Evolutionary conservation across 2,888 invertebrate species (phyloP).

Genomic region (Acrobasis repandana): DNA sequence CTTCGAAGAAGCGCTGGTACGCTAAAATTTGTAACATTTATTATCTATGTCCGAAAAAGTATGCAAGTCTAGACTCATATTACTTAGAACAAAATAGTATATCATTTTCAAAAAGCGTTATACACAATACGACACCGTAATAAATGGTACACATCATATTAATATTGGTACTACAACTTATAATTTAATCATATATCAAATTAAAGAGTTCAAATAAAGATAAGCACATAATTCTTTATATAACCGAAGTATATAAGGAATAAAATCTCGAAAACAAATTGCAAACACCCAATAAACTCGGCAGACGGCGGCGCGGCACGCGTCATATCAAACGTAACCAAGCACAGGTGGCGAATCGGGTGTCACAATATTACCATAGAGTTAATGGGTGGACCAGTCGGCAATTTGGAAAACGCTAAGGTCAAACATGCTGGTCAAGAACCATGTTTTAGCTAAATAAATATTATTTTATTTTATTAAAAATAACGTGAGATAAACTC

Average conservation of each 20-base stretch:
- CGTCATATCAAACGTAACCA: constrained; percentile 69
- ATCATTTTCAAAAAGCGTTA: no score
- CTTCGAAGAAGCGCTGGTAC: no score
- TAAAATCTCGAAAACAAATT: not conserved
- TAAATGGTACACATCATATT: not conserved
- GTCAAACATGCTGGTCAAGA: no score
- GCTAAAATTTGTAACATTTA: no score
- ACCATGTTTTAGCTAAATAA: no score
- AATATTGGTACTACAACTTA: not conserved
- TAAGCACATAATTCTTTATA: constrained; percentile 21
- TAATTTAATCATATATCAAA: no score
- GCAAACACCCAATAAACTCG: constrained; percentile 35
- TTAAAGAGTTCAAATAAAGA: constrained; percentile 25
- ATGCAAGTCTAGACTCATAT: no score
- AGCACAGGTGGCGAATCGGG: constrained; percentile 55
- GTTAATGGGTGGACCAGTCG: constrained; percentile 35
- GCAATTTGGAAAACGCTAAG: constrained; percentile 26
- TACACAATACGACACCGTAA: no score
- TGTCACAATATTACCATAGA: constrained; percentile 38
- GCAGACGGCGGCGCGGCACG: constrained; percentile 50
- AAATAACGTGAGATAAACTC: no score
- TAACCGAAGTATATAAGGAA: constrained; percentile 32
- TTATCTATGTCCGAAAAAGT: no score
- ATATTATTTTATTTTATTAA: no score
- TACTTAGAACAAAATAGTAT: no score